Evolutionary conservation across 2,113 vertebrate genomes (phyloP), one percentile per base, ranked within the genome.

Genomic region (Myiozetetes cayanensis): DNA sequence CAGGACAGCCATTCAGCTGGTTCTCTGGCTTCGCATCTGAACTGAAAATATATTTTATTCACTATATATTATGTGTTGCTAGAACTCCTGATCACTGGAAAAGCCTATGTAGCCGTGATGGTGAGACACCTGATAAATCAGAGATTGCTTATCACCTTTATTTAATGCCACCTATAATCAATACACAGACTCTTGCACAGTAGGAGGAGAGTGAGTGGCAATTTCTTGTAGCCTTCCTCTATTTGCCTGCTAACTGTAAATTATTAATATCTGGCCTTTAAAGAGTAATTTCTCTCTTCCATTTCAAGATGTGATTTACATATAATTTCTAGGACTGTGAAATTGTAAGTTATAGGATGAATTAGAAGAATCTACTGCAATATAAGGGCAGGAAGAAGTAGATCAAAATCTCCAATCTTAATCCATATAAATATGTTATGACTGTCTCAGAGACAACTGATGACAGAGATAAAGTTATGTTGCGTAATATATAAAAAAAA

Each of bases 231-330:
- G 70, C 61, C 30, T 12, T 12, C 49, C 86, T 81, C 37, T 58
- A 6, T 56, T 93, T 70, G 14, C 35, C 52, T 93, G 37, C 41
- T 85, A 87, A 37, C 41, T 35, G 30, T 92, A 65, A 93, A 88
- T 93, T 87, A 87, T 93, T 89, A 75, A 87, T 85, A 85, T 46
- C 15, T 90, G 78, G 83, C 82, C 90, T 90, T 91, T 94, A 82
- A 87, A 90, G 65, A 65, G 56, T 67, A 68, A 79, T 78, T 85
- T 73, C 30, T 6, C 4, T 67, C 22, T 79, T 93, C 67, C 44
- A 28, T 93, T 89, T 91, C 79, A 79, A 58, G 35, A 41, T 72
- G 24, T 2, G 14, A 28, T 33, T 94, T 87, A n/a, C 33, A 31
- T 76, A 37, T 47, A 50, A 41, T 85, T 68, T 75, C 66, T 59